Evolutionary conservation across 2,113 vertebrate species (phyloP).

Genomic region (Calonectris borealis): DNA sequence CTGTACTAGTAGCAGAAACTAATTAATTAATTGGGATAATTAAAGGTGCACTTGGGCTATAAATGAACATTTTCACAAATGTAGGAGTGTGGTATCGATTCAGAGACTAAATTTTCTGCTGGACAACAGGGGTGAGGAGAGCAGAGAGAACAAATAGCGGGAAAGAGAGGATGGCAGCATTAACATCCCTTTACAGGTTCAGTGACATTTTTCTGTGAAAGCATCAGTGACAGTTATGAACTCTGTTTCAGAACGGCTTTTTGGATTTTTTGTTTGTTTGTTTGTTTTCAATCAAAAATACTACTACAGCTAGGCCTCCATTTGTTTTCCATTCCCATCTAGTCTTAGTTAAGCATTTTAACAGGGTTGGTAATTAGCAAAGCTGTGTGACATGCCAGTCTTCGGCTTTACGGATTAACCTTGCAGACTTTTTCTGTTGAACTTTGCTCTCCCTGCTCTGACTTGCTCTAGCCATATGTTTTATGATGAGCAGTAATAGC

Average conservation of each 20-base stretch:
- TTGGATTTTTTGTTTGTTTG: not conserved
- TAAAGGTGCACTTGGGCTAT: not conserved
- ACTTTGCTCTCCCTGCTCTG: not conserved
- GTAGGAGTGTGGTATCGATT: not conserved
- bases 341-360: not conserved
- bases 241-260: not conserved
- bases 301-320: not conserved
- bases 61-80: not conserved
- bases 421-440: not conserved
- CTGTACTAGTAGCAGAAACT: not conserved
- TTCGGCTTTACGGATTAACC: not conserved
- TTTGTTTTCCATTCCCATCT: not conserved
- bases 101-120: not conserved
- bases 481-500: not conserved
- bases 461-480: slow-evolving; percentile 18
- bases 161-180: not conserved
- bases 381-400: not conserved
- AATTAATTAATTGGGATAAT: not conserved
- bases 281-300: not conserved
- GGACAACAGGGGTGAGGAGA: not conserved
- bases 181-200: not conserved
- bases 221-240: not conserved
- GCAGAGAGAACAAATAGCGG: not conserved
- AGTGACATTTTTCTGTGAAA: not conserved
- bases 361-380: not conserved